phyloP scores from a whole-genome alignment of 2,113 vertebrate species.

The Chinchilla lanigera region DNA sequence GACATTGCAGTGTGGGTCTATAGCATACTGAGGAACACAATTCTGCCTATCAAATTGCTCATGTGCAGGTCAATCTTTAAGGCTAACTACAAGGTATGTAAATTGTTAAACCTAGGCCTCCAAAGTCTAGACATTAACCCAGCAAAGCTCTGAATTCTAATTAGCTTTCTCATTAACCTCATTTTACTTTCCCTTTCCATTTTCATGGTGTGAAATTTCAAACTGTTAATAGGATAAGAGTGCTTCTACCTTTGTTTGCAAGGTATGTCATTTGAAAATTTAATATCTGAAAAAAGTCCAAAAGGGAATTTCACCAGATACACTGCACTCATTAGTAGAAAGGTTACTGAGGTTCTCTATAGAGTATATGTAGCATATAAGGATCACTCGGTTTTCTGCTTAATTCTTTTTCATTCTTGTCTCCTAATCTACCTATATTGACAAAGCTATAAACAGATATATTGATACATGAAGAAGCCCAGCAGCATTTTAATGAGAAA shows the following conservation, averaged over 20 bases:
- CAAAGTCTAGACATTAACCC: constrained; percentile 51
- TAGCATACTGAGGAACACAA: neutral
- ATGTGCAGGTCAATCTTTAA: constrained; percentile 40
- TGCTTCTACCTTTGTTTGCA: constrained; percentile 74
- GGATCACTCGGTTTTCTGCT: neutral
- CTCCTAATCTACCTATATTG: constrained; percentile 46
- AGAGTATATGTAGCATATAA: constrained; percentile 9
- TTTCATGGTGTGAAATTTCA: constrained; percentile 67
- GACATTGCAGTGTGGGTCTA: neutral
- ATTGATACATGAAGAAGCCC: neutral
- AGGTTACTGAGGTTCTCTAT: constrained; percentile 56
- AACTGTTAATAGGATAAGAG: constrained; percentile 72
- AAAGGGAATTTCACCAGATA: constrained; percentile 71
- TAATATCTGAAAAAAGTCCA: constrained; percentile 78
- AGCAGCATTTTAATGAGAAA: constrained; percentile 39
- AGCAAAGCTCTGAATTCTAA: constrained; percentile 63
- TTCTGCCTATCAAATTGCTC: neutral
- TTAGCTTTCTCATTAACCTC: constrained; percentile 75
- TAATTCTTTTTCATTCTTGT: constrained; percentile 45
- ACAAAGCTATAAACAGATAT: constrained; percentile 30
- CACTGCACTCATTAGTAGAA: constrained; percentile 65
- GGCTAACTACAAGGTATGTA: neutral
- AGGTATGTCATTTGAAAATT: constrained; percentile 74
- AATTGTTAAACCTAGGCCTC: constrained; percentile 39
- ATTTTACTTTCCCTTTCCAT: constrained; percentile 62